Base-by-base conservation (phyloP, 2,797 vertebrate species). In the Helarctos malayanus region DNA sequence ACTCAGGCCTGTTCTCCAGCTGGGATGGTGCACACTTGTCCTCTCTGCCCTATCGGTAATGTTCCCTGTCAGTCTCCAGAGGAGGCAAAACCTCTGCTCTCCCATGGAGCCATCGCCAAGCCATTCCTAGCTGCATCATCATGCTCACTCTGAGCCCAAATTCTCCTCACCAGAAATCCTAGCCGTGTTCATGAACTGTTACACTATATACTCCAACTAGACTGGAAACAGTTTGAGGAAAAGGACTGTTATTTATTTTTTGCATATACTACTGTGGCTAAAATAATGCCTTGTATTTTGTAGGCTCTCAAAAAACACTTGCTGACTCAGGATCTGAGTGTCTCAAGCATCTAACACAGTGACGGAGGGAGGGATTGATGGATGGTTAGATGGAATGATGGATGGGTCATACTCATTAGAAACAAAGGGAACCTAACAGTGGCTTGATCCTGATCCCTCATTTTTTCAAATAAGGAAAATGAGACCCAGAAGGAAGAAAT, bases 381-480 rank as follows among this genome's bases (percentile, higher is more conserved):
- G 14, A 38, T 45, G 15, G 27, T 32, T 29, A 19, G 27, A 16
- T 18, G 73, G 15, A 47, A 75, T 49, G 6, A 23, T 83, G 21
- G n/a, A 15, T 16, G 3, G 23, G 1, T 21, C 21, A 27, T 21
- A 71, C 21, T 47, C 19, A 14, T n/a, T 49, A 35, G 41, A 76
- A n/a, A 69, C 57, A 68, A 73, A 73, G 29, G 41, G 32, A 90
- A 29, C 11, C 38, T 29, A 56, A 12, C 23, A 35, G n/a, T 25
- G 27, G 25, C 73, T 73, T 93, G 15, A 68, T 71, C 69, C 21
- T 45, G 25, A 41, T 14, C 16, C 12, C 19, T 68, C 27, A 25
- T 45, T 76, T 93, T 93, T 88, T 68, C 41, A 71, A 9, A 11
- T 89, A 12, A 96, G 52, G 8, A 96, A 91, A 89, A 1, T 32